phyloP scores from a whole-genome alignment of 2,797 vertebrate genomes.

The Neoniphon sammara region DNA sequence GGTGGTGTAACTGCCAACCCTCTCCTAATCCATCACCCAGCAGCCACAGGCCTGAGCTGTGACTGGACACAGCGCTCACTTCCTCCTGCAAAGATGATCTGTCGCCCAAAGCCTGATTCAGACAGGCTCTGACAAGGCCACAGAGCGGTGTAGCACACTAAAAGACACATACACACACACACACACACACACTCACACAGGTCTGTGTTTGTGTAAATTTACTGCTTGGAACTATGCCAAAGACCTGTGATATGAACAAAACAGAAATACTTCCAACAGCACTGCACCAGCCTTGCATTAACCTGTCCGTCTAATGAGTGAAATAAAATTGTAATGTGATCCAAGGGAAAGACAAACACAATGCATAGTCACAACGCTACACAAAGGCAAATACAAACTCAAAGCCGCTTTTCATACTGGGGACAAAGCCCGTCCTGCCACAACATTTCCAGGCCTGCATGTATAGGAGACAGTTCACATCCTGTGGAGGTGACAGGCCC shows the following conservation, averaged over 20 bases:
- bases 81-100: conserved; percentile 66
- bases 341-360: conserved; percentile 28
- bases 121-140: conserved; percentile 68
- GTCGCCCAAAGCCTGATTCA: conserved; percentile 65
- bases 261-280: conserved; percentile 30
- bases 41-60: conserved; percentile 64
- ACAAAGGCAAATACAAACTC: conserved; percentile 48
- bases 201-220: conserved; percentile 42
- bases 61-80: conserved; percentile 65
- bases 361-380: conserved; percentile 13
- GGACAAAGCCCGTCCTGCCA: conserved; percentile 60
- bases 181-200: conserved; percentile 34
- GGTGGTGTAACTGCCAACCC: conserved; percentile 57
- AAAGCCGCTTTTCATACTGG: conserved; percentile 15
- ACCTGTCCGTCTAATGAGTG: conserved; percentile 35
- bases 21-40: conserved; percentile 67
- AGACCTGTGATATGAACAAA: neutral
- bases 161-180: conserved; percentile 21
- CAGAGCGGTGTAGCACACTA: conserved; percentile 41
- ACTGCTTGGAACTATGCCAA: conserved; percentile 38
- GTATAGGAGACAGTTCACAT: conserved; percentile 76
- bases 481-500: conserved; percentile 79
- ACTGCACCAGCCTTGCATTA: conserved; percentile 17
- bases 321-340: conserved; percentile 38
- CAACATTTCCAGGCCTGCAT: conserved; percentile 54